A percentile compares a stretch with the other conserved stretches of the same genome.
These are phyloP conservation scores for Calliphora vomitoria DNA, from an alignment of 2,888 invertebrate genomes.

Conservation along the genomic window DNA sequence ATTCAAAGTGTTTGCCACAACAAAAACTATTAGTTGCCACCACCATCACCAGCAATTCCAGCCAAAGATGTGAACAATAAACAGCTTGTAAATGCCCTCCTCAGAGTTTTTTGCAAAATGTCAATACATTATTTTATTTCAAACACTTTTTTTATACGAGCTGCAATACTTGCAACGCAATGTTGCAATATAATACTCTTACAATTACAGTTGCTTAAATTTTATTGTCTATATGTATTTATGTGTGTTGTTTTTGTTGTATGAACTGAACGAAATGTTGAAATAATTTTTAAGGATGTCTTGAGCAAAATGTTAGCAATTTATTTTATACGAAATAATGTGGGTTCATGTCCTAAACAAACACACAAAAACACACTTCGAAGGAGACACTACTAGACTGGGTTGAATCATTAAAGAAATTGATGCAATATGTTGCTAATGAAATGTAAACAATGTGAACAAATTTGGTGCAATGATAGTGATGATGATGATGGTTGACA, in stretches of 20 bases:
- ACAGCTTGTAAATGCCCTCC: constrained; percentile 66
- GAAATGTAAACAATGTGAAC: constrained; percentile 41
- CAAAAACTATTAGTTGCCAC: constrained; percentile 61
- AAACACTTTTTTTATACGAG: background rate
- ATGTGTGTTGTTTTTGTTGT: background rate
- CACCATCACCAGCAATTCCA: constrained; percentile 44
- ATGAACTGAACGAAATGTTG: constrained; percentile 17
- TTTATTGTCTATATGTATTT: background rate
- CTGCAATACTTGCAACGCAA: constrained; percentile 48
- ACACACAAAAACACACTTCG: background rate
- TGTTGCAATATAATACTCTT: constrained; percentile 19
- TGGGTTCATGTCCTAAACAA: constrained; percentile 51
- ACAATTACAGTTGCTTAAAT: constrained; percentile 36
- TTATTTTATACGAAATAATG: constrained; percentile 46
- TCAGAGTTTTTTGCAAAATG: constrained; percentile 40
- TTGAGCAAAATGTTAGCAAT: constrained; percentile 46
- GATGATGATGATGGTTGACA: constrained; percentile 10
- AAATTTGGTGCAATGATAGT: constrained; percentile 27
- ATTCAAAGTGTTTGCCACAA: constrained; percentile 38
- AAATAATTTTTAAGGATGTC: constrained; percentile 60
- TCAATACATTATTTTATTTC: constrained; percentile 49
- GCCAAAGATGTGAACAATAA: constrained; percentile 61
- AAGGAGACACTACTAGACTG: background rate
- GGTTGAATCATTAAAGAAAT: constrained; percentile 11
- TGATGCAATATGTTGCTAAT: constrained; percentile 40